phyloP scores from a whole-genome alignment of 2,797 vertebrate species.

The Lophius americanus region DNA sequence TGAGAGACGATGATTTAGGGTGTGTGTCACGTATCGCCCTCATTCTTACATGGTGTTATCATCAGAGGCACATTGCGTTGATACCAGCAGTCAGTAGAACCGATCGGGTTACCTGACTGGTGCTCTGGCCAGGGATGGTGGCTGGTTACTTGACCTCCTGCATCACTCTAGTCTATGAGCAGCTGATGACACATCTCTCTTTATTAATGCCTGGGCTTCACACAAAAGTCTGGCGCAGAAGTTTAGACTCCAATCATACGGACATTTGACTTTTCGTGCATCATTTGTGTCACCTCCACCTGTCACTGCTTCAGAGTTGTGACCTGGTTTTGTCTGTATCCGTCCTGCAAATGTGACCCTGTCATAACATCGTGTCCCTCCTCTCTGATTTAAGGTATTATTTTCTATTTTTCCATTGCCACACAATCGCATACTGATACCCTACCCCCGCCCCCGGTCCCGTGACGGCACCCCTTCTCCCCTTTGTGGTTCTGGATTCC shows the following conservation, averaged over 20 bases:
- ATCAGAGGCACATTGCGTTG: constrained; percentile 52
- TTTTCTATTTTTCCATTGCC: constrained; percentile 5
- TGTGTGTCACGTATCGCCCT: constrained; percentile 36
- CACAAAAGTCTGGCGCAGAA: not conserved
- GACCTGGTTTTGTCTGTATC: constrained; percentile 3
- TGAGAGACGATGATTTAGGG: constrained; percentile 50
- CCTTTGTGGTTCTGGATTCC: constrained; percentile 57
- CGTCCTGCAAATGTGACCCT: not conserved
- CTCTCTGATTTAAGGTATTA: not conserved
- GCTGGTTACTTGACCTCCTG: not conserved
- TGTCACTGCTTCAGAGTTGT: not conserved
- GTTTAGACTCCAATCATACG: not conserved
- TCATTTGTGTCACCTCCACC: not conserved
- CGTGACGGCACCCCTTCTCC: constrained; percentile 38
- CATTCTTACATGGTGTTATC: constrained; percentile 60
- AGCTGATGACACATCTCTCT: constrained; percentile 18
- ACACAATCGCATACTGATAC: constrained; percentile 23
- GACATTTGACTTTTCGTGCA: too few relatives aligned
- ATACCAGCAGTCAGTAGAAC: constrained; percentile 31
- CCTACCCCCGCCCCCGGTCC: not conserved
- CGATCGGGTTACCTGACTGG: constrained; percentile 58
- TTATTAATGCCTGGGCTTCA: constrained; percentile 14
- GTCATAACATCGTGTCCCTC: not conserved
- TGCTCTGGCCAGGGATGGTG: constrained; percentile 5
- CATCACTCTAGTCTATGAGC: constrained; percentile 24